A percentile compares a stretch with the other conserved stretches of the same genome.
Evolutionary conservation across 1,140 invertebrate species (phyloP).

Genomic region (Drosophila navojoa): DNA sequence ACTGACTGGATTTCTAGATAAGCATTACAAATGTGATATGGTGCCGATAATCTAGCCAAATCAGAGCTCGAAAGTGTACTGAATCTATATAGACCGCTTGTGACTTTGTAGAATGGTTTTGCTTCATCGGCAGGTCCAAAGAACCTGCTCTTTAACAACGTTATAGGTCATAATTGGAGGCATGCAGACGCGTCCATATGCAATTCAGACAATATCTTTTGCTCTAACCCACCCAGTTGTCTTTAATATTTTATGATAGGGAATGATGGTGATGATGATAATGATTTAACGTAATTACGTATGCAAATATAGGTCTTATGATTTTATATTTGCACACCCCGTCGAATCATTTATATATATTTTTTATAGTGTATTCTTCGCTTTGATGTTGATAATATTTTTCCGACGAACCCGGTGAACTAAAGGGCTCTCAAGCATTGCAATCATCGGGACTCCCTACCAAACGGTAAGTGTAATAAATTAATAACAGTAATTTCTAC

Average conservation of each 20-base stretch:
- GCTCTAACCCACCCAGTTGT: neutral
- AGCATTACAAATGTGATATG: constrained; percentile 1
- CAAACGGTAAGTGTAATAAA: neutral
- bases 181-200: neutral
- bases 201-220: constrained; percentile 8
- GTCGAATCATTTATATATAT: neutral
- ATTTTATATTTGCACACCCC: neutral
- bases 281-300: neutral
- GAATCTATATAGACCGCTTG: neutral
- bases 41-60: neutral
- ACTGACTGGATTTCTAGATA: constrained; percentile 9
- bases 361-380: neutral
- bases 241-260: neutral
- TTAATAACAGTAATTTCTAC: neutral
- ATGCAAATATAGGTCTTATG: neutral
- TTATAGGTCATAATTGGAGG: neutral
- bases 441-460: neutral
- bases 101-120: neutral
- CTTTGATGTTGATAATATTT: neutral
- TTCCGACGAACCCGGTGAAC: neutral
- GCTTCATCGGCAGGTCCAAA: neutral
- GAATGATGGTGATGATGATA: too few species aligned
- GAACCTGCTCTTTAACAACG: neutral
- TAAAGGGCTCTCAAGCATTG: neutral
- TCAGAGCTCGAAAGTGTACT: neutral